Conservation (phyloP, 2,888 invertebrate species). For the Gymnocheta viridis region DNA sequence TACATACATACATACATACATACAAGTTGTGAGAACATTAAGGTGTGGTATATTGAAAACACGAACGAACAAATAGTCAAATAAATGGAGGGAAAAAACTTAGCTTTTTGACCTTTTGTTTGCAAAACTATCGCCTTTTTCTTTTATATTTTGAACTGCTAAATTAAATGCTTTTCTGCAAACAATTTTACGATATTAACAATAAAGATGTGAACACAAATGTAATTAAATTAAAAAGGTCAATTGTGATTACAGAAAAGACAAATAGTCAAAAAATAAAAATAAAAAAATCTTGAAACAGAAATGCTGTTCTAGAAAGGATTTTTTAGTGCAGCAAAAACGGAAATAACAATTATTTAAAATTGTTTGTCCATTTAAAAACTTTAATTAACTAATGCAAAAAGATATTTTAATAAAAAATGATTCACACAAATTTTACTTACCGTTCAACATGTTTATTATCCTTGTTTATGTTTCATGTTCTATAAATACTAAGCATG, state of each 20-base stretch:
- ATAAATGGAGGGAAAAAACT: constrained; percentile 9
- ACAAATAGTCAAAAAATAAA: neutral
- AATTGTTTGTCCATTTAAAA: no score
- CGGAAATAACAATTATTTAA: no score
- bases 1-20: no score
- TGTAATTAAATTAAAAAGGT: constrained; percentile 53
- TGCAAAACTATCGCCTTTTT: neutral
- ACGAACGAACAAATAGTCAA: constrained; percentile 12
- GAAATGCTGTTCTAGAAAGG: no score
- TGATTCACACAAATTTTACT: constrained; percentile 43
- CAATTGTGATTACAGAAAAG: constrained; percentile 13
- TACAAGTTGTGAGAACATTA: neutral
- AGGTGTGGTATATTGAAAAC: constrained; percentile 24
- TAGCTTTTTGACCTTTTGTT: constrained; percentile 43
- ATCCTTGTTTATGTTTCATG: constrained; percentile 12
- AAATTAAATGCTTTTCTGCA: constrained; percentile 20
- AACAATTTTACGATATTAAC: neutral
- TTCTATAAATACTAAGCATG: neutral
- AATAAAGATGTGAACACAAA: neutral
- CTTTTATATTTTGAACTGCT: neutral
- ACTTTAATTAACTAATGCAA: no score
- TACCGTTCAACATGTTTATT: constrained; percentile 49
- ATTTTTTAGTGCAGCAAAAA: no score
- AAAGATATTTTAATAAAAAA: neutral
- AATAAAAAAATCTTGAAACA: no score